Conservation (phyloP, 37 sponge, comb jelly and placozoan genomes). For the Aphrocallistes beatrix region DNA sequence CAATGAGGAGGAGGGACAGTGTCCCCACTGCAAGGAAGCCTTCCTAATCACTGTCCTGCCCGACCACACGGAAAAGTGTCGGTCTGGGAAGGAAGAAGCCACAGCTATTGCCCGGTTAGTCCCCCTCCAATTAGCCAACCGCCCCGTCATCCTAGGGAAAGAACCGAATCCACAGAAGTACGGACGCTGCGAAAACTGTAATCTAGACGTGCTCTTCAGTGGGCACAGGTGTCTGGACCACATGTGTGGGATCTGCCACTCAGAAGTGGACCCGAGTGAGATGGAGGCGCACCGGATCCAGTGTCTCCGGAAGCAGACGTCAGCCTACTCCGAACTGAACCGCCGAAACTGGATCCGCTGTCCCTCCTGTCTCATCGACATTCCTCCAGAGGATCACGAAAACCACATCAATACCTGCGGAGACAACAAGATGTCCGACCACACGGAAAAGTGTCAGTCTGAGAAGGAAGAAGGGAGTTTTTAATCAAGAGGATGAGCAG, state of each 20-base stretch:
- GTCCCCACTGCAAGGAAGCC: neutral
- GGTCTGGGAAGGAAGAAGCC: too few relatives aligned
- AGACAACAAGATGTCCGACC: constrained; percentile 35
- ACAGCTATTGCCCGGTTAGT: too few relatives aligned
- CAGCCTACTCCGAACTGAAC: neutral
- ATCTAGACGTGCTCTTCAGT: neutral
- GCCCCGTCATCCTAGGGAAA: neutral
- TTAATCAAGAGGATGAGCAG: constrained; percentile 41
- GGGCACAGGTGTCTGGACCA: neutral
- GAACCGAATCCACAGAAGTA: neutral
- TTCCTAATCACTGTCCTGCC: neutral
- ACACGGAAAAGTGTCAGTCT: too few relatives aligned
- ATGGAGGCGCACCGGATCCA: neutral
- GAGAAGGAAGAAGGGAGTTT: too few relatives aligned
- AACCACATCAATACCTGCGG: neutral
- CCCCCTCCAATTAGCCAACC: too few relatives aligned
- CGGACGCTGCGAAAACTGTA: neutral
- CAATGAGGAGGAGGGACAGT: neutral
- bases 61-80: neutral
- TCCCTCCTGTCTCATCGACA: constrained; percentile 5
- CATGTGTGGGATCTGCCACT: neutral
- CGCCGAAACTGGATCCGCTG: neutral
- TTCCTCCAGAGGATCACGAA: neutral
- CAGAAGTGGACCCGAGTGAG: neutral
- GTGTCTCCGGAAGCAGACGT: neutral